These are phyloP conservation scores for Sarcophaga bullata DNA, from an alignment of 1,140 invertebrate genomes.

Conservation along the genomic window DNA sequence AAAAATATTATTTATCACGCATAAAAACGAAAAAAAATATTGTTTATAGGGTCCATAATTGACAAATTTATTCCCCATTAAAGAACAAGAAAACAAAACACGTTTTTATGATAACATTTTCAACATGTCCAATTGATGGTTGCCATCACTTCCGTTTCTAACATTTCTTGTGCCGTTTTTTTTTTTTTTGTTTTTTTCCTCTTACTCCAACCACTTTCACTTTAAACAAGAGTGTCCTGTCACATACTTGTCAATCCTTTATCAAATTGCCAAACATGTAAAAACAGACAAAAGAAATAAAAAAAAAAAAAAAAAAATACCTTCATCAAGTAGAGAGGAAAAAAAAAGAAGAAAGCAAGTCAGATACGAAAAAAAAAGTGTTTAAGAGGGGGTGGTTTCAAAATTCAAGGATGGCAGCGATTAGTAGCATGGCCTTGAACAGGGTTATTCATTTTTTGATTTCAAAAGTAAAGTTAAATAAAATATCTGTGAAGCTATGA, in stretches of 20 bases:
- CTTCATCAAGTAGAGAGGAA: not conserved
- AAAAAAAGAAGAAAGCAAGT: not conserved
- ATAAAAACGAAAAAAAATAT: too few species aligned
- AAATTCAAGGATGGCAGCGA: too few species aligned
- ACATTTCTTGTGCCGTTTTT: not conserved
- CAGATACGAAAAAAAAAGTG: too few species aligned
- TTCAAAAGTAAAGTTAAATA: too few species aligned
- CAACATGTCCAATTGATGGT: not conserved
- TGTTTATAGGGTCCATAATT: not conserved
- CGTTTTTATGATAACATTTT: not conserved
- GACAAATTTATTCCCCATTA: not conserved
- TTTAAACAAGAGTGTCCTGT: conserved; percentile 8
- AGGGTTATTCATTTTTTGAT: too few species aligned
- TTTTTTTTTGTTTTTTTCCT: not conserved
- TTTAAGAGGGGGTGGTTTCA: too few species aligned
- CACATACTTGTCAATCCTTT: conserved; percentile 59
- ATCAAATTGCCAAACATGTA: conserved; percentile 49
- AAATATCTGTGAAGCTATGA: too few species aligned
- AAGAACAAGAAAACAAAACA: not conserved
- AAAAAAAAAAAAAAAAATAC: not conserved
- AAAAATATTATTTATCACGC: too few species aligned
- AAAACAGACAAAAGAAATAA: conserved; percentile 40
- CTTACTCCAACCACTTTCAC: not conserved
- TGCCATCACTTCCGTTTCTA: not conserved
- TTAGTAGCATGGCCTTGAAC: too few species aligned